Evolutionary conservation across 2,888 invertebrate species (phyloP), one percentile per base, ranked within the genome.

Genomic region (Drosophila neonasuta): DNA sequence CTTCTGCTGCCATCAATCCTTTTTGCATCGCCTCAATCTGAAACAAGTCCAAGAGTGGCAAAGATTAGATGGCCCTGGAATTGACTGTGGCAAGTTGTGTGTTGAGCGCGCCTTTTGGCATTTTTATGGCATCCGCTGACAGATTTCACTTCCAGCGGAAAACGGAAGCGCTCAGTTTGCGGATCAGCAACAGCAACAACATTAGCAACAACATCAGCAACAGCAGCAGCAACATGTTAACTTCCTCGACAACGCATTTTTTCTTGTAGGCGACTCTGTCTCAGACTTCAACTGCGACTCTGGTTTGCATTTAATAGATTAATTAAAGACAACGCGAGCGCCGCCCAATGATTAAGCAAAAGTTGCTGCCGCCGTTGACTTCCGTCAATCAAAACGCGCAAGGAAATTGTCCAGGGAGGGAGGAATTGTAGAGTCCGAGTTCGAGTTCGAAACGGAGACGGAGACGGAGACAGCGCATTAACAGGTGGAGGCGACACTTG

Each of bases 261-360:
- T 72, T 80, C 17, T 52, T 75, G 79, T 81, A 82, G 81, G 83
- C 69, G 30, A 29, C 20, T 46, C 15, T 34, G 11, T n/a, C 41
- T 41, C 9, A 9, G 50, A 36, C n/a, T 15, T 24, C n/a, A 46
- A 11, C 15, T 67, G 5, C 51, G 51, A 62, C 70, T 62, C 72
- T 82, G 75, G 85, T 79, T 79, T 84, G 85, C 79, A 82, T 88
- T 88, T 88, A 88, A 83, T 83, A 88, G 88, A 83, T 88, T 83
- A 83, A 83, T 83, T 83, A 83, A 71, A 83, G 83, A 63, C 86
- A 69, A 54, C 66, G 65, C 74, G 57, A 68, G 45, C 48, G 85
- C 82, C 86, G 88, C 82, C 86, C 80, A 81, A 77, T 88, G 87
- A 87, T 87, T 87, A 85, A 85, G 87, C 87, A 85, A 82, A 85